Evolutionary conservation across 2,888 invertebrate species (phyloP).

Genomic region (Oligia latruncula): DNA sequence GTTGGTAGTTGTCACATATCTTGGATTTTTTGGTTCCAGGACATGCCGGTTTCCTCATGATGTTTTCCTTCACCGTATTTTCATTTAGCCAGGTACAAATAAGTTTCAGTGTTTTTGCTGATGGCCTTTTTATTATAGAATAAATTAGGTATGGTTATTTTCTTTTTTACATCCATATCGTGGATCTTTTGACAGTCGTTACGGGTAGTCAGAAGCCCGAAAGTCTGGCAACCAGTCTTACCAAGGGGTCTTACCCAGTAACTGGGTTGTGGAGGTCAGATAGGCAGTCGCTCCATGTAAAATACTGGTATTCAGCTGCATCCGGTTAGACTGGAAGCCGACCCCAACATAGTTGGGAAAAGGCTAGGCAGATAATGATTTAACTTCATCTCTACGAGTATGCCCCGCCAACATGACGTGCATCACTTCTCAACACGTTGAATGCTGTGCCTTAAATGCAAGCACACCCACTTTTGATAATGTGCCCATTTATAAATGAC

Average conservation of each 20-base stretch:
- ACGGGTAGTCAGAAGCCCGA: too few species aligned
- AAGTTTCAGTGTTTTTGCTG: neutral
- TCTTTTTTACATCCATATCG: neutral
- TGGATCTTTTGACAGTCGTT: too few species aligned
- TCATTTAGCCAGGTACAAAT: neutral
- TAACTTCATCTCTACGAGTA: neutral
- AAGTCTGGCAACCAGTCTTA: too few species aligned
- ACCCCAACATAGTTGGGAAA: too few species aligned
- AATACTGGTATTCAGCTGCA: too few species aligned
- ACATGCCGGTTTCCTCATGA: neutral
- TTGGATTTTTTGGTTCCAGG: neutral
- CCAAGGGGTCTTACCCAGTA: too few species aligned
- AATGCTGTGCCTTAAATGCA: constrained; percentile 3
- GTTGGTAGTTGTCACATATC: neutral
- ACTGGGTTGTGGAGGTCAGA: too few species aligned
- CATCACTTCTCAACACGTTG: neutral
- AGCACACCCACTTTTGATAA: constrained; percentile 26
- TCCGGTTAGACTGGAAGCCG: too few species aligned
- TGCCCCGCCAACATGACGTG: neutral
- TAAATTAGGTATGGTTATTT: neutral
- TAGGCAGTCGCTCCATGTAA: too few species aligned
- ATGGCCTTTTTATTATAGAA: neutral
- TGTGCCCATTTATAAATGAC: constrained; percentile 23
- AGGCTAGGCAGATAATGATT: too few species aligned
- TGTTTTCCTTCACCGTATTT: neutral